Evolutionary conservation across 2,797 vertebrate genomes (phyloP), one percentile per base, ranked within the genome.

Genomic region (Scarus forsteni): DNA sequence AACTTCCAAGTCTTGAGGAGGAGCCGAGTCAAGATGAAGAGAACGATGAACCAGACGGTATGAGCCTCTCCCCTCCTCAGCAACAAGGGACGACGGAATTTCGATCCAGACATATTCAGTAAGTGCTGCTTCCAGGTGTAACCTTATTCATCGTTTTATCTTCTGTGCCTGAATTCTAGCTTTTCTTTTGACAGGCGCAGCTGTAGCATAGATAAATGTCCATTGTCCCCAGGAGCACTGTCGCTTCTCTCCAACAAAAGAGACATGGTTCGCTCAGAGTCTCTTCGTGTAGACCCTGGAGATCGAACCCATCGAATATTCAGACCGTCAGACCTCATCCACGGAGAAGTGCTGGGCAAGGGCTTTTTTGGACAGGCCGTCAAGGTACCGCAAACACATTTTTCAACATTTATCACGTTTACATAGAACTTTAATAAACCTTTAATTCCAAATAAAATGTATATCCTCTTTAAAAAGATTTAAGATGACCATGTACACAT

Each of bases 321-420:
- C 93, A 95, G 98, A 34, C 96, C 98, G 0, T 99, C 97, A 0
- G 98, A 99, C 88, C 96, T 99, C 66, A 97, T 98, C 78, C 96
- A 97, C 0, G 98, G 98, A 12, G 97, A 99, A 63, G 96, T 99
- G 80, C 85, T 99, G 54, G 98, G 98, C 60, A 99, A 96, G 60
- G 98, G 98, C 79, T 97, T 94, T 92, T 99, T 98, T 0, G 98
- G 98, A 73, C 98, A 97, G 84, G 98, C 98, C 76, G 95, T 98
- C 82, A 99, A 99, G 97, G 98, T 99, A 90, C 27, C 7, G 4
- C 49, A 35, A 2, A 8, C 6, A 15, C 16, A 15, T 6, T 43
- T 45, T 5, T 14, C 27, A 27, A 27, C 35, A 50, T n/a, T n/a
- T n/a, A n/a, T n/a, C n/a, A n/a, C n/a, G n/a, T n/a, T n/a, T n/a